Percentiles rank a stretch among this genome's conserved stretches.
Conservation (phyloP, 1,140 invertebrate genomes). For the Nebria ingens region DNA sequence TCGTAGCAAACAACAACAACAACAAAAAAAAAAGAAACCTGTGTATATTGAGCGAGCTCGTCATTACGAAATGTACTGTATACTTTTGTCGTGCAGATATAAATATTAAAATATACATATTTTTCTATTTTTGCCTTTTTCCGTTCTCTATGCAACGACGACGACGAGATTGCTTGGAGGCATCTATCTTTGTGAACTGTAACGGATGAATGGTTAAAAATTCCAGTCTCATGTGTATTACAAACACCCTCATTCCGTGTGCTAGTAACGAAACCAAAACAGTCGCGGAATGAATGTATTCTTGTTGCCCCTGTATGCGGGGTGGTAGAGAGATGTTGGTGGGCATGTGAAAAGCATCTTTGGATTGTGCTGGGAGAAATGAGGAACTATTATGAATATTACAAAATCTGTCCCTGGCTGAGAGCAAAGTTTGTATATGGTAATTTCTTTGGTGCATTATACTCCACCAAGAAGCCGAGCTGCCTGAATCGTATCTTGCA, state of each 20-base stretch:
- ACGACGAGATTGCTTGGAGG: neutral
- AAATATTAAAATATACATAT: constrained; percentile 1
- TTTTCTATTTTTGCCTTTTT: neutral
- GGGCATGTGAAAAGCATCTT: neutral
- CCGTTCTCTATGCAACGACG: neutral
- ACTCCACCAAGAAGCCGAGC: constrained; percentile 14
- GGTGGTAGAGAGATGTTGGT: neutral
- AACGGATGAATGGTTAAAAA: neutral
- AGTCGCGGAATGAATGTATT: neutral
- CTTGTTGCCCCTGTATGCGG: too few relatives aligned
- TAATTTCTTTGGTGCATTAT: constrained; percentile 26
- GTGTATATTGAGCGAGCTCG: neutral
- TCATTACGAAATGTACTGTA: neutral
- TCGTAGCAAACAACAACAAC: too few relatives aligned
- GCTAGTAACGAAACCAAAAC: neutral
- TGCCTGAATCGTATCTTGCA: constrained; percentile 23
- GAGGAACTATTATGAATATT: constrained; percentile 28
- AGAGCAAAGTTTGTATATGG: constrained; percentile 24
- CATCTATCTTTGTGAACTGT: neutral
- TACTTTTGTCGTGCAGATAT: neutral
- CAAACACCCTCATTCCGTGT: neutral
- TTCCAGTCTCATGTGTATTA: neutral
- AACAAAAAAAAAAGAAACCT: too few relatives aligned
- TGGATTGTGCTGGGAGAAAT: constrained; percentile 20
- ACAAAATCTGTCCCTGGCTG: constrained; percentile 19